These are phyloP conservation scores for Napeogenes sylphis DNA, from an alignment of 2,888 invertebrate genomes.

Conservation along the genomic window DNA sequence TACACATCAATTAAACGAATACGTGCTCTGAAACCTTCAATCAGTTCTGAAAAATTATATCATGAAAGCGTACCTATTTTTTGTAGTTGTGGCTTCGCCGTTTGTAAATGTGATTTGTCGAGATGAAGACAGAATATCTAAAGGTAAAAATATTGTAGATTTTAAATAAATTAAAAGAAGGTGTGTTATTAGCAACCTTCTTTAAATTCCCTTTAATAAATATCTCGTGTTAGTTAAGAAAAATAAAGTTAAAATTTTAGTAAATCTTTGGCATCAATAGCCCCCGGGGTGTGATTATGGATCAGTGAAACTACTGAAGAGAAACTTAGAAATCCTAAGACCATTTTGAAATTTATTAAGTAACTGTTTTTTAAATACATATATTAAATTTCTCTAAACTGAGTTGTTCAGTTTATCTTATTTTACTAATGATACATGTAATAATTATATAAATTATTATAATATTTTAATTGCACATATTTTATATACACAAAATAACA, in stretches of 20 bases:
- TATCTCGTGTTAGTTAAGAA: slow-evolving; percentile 9
- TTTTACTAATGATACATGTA: no score
- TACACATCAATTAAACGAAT: slow-evolving; percentile 1
- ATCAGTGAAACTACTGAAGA: slow-evolving; percentile 59
- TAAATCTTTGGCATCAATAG: slow-evolving; percentile 48
- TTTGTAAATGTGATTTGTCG: slow-evolving; percentile 44
- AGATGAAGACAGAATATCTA: slow-evolving; percentile 70
- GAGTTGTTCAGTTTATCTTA: no score
- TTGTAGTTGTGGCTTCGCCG: slow-evolving; percentile 37
- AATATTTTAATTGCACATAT: no score
- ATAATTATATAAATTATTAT: no score
- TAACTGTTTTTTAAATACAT: slow-evolving; percentile 52
- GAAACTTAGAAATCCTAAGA: slow-evolving; percentile 52
- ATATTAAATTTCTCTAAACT: slow-evolving; percentile 12
- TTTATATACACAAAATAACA: no score
- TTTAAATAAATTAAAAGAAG: slow-evolving; percentile 9
- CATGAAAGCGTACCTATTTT: slow-evolving; percentile 39
- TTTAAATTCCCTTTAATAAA: not conserved
- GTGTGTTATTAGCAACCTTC: slow-evolving; percentile 4
- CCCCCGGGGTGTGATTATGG: slow-evolving; percentile 63
- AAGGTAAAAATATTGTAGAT: slow-evolving; percentile 47
- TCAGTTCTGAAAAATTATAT: slow-evolving; percentile 32
- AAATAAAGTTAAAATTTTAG: slow-evolving; percentile 34
- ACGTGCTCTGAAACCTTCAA: slow-evolving; percentile 3
- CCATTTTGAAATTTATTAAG: slow-evolving; percentile 62